phyloP scores from a whole-genome alignment of 2,113 vertebrate species.

The Corythoichthys intestinalis region DNA sequence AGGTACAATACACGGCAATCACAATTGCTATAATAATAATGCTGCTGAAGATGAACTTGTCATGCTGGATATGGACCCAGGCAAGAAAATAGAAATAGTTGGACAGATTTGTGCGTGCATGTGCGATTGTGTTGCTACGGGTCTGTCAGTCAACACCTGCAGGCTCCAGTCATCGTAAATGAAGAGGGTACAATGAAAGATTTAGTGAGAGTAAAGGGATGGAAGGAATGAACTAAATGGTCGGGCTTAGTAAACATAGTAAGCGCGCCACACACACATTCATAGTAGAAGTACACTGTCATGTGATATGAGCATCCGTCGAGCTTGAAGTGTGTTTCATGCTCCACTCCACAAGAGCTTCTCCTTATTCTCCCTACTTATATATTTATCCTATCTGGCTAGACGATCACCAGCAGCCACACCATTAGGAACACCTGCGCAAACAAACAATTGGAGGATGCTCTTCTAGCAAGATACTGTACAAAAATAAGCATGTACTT shows the following conservation, averaged over 20 bases:
- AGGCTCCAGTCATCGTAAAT: constrained; percentile 47
- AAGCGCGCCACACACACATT: not conserved
- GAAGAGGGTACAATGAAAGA: constrained; percentile 64
- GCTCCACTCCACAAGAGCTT: constrained; percentile 30
- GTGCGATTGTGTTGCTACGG: not conserved
- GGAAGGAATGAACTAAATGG: constrained; percentile 55
- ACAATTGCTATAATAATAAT: too few relatives aligned
- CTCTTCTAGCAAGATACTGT: not conserved
- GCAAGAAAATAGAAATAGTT: not conserved
- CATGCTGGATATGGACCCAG: too few relatives aligned
- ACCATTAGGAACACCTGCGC: not conserved
- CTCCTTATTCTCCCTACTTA: not conserved
- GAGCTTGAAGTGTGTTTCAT: constrained; percentile 22
- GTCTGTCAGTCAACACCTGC: constrained; percentile 63
- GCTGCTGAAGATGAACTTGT: too few relatives aligned
- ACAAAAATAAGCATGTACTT: too few relatives aligned
- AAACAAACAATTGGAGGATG: not conserved
- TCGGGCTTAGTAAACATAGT: constrained; percentile 56
- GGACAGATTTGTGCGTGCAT: not conserved
- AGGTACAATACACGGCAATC: too few relatives aligned
- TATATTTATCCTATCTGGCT: not conserved
- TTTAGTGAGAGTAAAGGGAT: constrained; percentile 37
- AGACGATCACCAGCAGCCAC: not conserved
- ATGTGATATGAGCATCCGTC: constrained; percentile 42
- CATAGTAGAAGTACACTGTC: constrained; percentile 32